Percentiles rank a stretch among this genome's conserved stretches.
phyloP scores from a whole-genome alignment of 2,888 invertebrate species.

The Phengaris alcon region DNA sequence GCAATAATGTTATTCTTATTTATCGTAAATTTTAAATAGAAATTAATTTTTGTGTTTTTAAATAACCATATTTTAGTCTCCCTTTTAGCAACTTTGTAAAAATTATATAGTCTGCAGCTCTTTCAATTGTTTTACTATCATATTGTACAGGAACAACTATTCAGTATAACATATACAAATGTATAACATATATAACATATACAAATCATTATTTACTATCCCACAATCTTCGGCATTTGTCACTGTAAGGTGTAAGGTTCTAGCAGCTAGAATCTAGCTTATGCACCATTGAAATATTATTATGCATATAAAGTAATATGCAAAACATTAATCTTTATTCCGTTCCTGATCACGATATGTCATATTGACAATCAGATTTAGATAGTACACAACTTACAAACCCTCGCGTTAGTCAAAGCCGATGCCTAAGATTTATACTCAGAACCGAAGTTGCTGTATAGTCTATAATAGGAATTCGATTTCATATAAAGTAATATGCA shows the following conservation, averaged over 20 bases:
- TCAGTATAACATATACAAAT: too few species aligned
- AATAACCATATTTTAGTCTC: too few species aligned
- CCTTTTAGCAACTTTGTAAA: too few species aligned
- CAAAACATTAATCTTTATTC: slow-evolving; percentile 16
- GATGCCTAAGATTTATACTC: background rate
- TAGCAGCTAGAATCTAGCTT: background rate
- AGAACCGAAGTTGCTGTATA: background rate
- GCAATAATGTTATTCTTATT: too few species aligned
- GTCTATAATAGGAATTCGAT: too few species aligned
- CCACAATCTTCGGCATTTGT: background rate
- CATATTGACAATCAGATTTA: slow-evolving; percentile 17
- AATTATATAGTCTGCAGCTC: too few species aligned
- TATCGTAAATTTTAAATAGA: background rate
- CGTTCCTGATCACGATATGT: background rate
- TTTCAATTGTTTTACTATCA: too few species aligned
- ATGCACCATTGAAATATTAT: background rate
- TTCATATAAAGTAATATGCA: too few species aligned
- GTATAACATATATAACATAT: too few species aligned
- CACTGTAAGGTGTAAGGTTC: background rate
- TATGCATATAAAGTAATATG: background rate
- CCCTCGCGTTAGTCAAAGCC: background rate
- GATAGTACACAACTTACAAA: slow-evolving; percentile 3
- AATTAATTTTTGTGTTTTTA: too few species aligned
- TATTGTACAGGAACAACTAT: too few species aligned
- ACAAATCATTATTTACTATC: background rate